These are phyloP conservation scores for Ptilonorhynchus violaceus DNA, from an alignment of 2,113 vertebrate genomes.

Conservation along the genomic window DNA sequence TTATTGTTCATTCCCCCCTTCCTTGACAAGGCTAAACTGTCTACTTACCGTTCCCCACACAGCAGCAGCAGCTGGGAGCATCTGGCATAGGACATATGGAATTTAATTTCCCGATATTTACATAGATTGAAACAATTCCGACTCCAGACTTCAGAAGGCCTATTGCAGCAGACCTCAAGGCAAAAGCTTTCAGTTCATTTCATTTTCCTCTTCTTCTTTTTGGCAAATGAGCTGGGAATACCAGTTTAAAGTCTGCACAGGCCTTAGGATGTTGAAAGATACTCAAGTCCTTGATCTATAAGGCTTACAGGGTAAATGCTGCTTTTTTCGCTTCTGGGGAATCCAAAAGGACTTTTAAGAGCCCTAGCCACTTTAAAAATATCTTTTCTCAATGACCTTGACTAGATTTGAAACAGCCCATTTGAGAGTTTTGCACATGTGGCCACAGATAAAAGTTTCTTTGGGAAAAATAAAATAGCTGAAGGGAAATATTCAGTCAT, in stretches of 20 bases:
- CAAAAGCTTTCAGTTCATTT: conserved; percentile 65
- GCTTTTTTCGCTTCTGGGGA: conserved; percentile 63
- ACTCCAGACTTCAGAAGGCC: conserved; percentile 67
- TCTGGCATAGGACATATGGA: conserved; percentile 74
- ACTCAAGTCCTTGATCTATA: conserved; percentile 50
- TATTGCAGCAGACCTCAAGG: conserved; percentile 65
- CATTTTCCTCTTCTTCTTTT: conserved; percentile 55
- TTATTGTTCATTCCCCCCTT: not conserved
- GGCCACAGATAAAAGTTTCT: conserved; percentile 52
- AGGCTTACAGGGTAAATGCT: conserved; percentile 46
- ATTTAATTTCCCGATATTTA: conserved; percentile 81
- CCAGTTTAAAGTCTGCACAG: conserved; percentile 41
- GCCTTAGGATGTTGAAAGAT: conserved; percentile 54
- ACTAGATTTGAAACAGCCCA: conserved; percentile 56
- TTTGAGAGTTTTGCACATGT: conserved; percentile 52
- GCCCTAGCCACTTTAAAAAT: conserved; percentile 47
- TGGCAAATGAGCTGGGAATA: conserved; percentile 60
- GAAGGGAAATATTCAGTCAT: not conserved
- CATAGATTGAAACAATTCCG: conserved; percentile 76
- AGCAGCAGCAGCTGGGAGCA: conserved; percentile 74
- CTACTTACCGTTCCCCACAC: conserved; percentile 59
- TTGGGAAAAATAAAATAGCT: conserved; percentile 36
- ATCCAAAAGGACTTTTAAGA: conserved; percentile 58
- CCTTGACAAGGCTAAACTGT: conserved; percentile 52
- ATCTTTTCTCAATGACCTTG: conserved; percentile 62